phyloP scores from a whole-genome alignment of 2,113 vertebrate species.

The Glareola pratincola region DNA sequence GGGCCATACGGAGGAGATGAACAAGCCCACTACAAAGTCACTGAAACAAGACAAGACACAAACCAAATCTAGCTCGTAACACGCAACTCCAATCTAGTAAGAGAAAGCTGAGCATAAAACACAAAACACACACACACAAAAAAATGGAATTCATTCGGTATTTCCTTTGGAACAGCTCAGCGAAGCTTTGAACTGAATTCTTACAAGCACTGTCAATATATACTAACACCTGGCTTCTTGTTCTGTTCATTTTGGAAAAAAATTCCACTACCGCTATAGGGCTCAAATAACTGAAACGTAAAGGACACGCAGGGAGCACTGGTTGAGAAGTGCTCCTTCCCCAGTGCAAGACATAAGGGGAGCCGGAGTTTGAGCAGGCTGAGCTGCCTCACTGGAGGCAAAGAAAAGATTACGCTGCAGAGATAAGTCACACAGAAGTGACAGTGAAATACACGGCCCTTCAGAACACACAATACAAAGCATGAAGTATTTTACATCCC shows the following conservation, averaged over 20 bases:
- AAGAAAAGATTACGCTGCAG: not conserved
- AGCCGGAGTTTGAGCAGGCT: not conserved
- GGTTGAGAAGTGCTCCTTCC: not conserved
- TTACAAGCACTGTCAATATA: not conserved
- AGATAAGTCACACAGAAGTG: not conserved
- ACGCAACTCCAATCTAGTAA: rapidly evolving
- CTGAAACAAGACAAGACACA: not conserved
- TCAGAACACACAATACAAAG: not conserved
- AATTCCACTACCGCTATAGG: not conserved
- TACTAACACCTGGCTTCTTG: not conserved
- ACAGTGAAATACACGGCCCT: not conserved
- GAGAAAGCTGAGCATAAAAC: not conserved
- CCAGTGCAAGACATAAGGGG: not conserved
- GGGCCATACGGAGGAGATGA: not conserved
- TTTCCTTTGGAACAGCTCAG: not conserved
- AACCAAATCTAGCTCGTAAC: not conserved
- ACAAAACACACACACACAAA: not conserved
- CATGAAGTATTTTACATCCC: not conserved
- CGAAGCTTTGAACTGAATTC: not conserved
- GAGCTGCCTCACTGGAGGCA: not conserved
- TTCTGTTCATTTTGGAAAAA: not conserved
- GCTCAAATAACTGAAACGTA: rapidly evolving
- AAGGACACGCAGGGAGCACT: rapidly evolving
- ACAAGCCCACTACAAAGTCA: not conserved
- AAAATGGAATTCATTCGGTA: not conserved